Percentiles rank a stretch among this genome's conserved stretches.
Evolutionary conservation across 2,113 vertebrate genomes (phyloP).

Genomic region (Seriola dumerili): DNA sequence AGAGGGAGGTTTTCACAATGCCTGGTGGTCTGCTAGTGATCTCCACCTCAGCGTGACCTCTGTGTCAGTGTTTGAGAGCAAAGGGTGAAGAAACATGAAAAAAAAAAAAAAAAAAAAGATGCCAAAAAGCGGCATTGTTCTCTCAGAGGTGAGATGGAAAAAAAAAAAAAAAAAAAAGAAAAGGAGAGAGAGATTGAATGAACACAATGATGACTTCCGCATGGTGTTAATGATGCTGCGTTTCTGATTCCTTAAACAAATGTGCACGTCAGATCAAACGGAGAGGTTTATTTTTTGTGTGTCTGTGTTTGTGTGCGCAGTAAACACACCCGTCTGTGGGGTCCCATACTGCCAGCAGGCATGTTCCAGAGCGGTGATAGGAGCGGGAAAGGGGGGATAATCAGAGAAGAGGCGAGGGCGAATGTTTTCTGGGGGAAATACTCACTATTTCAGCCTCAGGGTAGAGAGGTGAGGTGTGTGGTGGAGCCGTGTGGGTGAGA

Average conservation of each 20-base stretch:
- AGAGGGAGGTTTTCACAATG: conserved; percentile 50
- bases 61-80: conserved; percentile 29
- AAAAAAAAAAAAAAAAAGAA: no score
- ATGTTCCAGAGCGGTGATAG: conserved; percentile 66
- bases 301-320: conserved; percentile 50
- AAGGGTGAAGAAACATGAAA: not conserved
- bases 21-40: conserved; percentile 71
- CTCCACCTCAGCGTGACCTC: conserved; percentile 54
- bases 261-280: conserved; percentile 48
- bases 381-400: conserved; percentile 52
- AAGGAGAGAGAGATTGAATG: not conserved
- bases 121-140: not conserved
- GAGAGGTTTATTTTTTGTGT: not conserved
- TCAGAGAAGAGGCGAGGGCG: conserved; percentile 14
- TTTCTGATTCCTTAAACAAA: conserved; percentile 84
- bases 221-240: conserved; percentile 80
- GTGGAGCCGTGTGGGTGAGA: conserved; percentile 1
- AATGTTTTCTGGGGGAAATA: conserved; percentile 39
- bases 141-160: not conserved
- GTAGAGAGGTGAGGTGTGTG: conserved; percentile 3
- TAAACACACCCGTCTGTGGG: conserved; percentile 75
- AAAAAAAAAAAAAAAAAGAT: conserved; percentile 19
- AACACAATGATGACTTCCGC: conserved; percentile 50
- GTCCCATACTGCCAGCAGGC: conserved; percentile 57
- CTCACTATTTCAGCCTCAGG: conserved; percentile 31